A percentile compares a stretch with the other conserved stretches of the same genome.
These are phyloP conservation scores for Hiodon tergisus DNA, from an alignment of 2,113 vertebrate genomes.

Conservation along the genomic window DNA sequence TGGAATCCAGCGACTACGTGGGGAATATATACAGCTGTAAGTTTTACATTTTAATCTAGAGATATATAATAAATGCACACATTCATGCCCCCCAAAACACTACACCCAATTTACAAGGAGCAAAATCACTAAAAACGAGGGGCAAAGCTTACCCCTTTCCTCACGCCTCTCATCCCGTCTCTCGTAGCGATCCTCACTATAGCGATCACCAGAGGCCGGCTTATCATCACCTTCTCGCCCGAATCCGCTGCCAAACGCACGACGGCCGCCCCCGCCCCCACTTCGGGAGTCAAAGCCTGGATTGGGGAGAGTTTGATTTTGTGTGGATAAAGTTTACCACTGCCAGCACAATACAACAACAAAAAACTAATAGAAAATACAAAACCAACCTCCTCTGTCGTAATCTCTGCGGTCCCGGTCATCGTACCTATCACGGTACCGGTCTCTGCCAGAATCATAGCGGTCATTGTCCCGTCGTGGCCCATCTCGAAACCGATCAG, in stretches of 20 bases:
- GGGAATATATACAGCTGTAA: no score
- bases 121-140: no score
- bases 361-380: no score
- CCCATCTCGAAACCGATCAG: conserved; percentile 70
- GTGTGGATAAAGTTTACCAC: no score
- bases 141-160: conserved; percentile 54
- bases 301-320: not conserved
- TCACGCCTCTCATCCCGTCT: conserved; percentile 71
- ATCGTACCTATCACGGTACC: conserved; percentile 74
- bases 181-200: conserved; percentile 59
- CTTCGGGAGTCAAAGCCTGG: conserved; percentile 61
- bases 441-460: conserved; percentile 46
- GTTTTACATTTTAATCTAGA: no score
- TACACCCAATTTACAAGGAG: no score
- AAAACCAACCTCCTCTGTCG: conserved; percentile 63
- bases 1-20: no score
- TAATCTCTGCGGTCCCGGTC: conserved; percentile 75
- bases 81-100: no score
- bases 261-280: conserved; percentile 55
- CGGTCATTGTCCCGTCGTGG: conserved; percentile 71
- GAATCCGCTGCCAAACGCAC: conserved; percentile 83
- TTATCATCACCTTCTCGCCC: conserved; percentile 78
- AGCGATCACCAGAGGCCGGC: conserved; percentile 72
- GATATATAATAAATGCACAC: no score
- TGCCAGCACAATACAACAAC: no score